These are phyloP conservation scores for Caranx ignobilis DNA, from an alignment of 2,113 vertebrate species.

Conservation along the genomic window DNA sequence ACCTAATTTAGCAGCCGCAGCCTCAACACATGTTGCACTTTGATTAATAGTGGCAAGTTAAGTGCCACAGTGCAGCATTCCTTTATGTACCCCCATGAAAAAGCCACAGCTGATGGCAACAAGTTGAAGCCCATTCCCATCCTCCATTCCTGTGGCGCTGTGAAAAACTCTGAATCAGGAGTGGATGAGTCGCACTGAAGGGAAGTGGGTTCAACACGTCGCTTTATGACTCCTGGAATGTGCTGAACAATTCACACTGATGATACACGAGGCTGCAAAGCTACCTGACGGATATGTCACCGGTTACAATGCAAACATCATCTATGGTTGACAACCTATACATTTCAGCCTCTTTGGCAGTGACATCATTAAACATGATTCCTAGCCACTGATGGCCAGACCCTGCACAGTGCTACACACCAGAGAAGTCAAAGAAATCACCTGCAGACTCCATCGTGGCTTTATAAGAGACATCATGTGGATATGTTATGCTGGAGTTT, in stretches of 20 bases:
- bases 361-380: not conserved
- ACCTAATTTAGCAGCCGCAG: not conserved
- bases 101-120: constrained; percentile 6
- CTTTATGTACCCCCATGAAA: constrained; percentile 2
- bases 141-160: constrained; percentile 9
- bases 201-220: not conserved
- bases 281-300: not conserved
- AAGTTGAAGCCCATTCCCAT: constrained; percentile 19
- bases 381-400: not conserved
- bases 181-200: not conserved
- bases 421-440: no score
- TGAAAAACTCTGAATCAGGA: not conserved
- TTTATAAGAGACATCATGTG: not conserved
- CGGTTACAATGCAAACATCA: not conserved
- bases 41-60: constrained; percentile 1
- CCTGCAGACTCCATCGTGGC: not conserved
- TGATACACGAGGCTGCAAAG: constrained; percentile 10
- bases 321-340: not conserved
- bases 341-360: not conserved
- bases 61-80: not conserved
- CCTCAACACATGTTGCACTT: not conserved
- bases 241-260: constrained; percentile 12
- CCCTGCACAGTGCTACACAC: not conserved
- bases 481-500: not conserved
- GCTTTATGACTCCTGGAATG: constrained; percentile 31